Conservation (phyloP, 1,140 invertebrate genomes). For the Macrobrachium nipponense region DNA sequence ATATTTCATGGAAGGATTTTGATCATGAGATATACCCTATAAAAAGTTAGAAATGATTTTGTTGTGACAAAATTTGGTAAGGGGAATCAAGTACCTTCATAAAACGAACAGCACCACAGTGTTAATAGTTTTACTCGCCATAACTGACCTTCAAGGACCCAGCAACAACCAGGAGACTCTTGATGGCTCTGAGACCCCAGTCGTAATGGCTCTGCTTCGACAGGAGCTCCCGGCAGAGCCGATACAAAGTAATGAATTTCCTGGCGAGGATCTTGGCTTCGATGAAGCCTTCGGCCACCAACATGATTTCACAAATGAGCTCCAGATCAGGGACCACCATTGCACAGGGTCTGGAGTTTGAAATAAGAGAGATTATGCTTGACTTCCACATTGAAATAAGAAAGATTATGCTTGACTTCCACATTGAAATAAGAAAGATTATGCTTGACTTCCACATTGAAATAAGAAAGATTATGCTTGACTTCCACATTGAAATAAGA, state of each 20-base stretch:
- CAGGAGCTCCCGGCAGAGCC: conserved; percentile 91
- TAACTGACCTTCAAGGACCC: conserved; percentile 85
- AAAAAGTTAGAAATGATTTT: too few species aligned
- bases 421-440: too few species aligned
- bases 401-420: too few species aligned
- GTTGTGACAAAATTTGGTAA: too few species aligned
- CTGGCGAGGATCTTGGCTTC: conserved; percentile 91
- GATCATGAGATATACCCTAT: too few species aligned
- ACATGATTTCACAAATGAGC: conserved; percentile 98
- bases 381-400: not conserved
- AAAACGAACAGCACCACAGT: too few species aligned
- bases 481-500: not conserved
- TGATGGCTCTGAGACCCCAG: conserved; percentile 95
- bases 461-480: too few species aligned
- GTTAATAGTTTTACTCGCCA: not conserved
- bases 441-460: too few species aligned
- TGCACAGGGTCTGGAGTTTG: conserved; percentile 85
- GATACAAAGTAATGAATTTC: conserved; percentile 97
- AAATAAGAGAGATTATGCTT: conserved; percentile 54
- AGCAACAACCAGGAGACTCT: conserved; percentile 95
- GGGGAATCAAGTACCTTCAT: too few species aligned
- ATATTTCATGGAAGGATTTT: too few species aligned
- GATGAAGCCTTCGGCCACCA: conserved; percentile 97
- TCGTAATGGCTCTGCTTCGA: conserved; percentile 99
- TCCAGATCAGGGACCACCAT: conserved; percentile 99